Evolutionary conservation across 2,797 vertebrate species (phyloP).

Genomic region (Nothura maculosa): DNA sequence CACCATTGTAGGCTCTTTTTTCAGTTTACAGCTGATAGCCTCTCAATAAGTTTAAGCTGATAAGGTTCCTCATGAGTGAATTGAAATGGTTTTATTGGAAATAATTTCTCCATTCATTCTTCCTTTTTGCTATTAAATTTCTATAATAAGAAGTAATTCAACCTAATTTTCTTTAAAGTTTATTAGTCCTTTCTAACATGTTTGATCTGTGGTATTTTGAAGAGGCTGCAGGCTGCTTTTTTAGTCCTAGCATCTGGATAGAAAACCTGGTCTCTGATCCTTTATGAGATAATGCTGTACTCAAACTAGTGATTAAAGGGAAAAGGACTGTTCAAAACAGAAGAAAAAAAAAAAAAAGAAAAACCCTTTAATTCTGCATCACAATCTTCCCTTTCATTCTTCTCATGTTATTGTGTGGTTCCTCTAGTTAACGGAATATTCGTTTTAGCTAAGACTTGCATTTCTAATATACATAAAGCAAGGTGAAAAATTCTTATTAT

Average conservation of each 20-base stretch:
- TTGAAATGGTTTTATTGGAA: not conserved
- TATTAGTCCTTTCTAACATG: not conserved
- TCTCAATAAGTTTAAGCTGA: not conserved
- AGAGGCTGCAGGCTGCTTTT: not conserved
- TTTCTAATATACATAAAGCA: not conserved
- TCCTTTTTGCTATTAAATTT: not conserved
- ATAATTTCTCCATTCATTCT: not conserved
- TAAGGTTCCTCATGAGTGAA: not conserved
- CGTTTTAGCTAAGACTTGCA: not conserved
- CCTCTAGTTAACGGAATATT: not conserved
- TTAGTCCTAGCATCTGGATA: not conserved
- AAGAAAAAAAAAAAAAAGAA: rapidly evolving
- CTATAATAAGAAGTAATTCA: not conserved
- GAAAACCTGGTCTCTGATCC: not conserved
- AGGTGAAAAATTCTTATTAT: not conserved
- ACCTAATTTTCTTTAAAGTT: not conserved
- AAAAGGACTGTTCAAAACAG: not conserved
- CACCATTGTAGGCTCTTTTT: not conserved
- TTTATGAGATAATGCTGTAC: not conserved
- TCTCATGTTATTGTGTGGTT: not conserved
- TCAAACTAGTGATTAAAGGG: not conserved
- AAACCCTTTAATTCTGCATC: rapidly evolving
- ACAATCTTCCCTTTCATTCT: not conserved
- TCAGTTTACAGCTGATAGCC: not conserved
- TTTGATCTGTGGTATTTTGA: not conserved